Evolutionary conservation across 2,888 invertebrate species (phyloP).

Genomic region (Lepidocyrtoides sp.): DNA sequence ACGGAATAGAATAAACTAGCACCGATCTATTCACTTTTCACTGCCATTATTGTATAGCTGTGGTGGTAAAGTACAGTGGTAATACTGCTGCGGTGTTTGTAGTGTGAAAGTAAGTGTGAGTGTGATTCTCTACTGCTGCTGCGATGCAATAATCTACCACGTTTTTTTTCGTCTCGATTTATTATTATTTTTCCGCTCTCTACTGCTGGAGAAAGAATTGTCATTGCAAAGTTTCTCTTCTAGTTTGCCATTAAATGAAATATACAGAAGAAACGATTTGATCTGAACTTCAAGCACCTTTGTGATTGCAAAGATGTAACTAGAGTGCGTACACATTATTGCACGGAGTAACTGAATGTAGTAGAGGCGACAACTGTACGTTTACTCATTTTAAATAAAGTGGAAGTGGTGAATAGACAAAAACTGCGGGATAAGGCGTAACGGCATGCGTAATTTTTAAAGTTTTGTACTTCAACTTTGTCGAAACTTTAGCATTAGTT

Average conservation of each 20-base stretch:
- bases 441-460: neutral
- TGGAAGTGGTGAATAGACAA: neutral
- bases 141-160: constrained; percentile 9
- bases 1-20: neutral
- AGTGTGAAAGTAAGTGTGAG: neutral
- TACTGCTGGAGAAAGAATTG: neutral
- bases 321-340: neutral
- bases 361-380: neutral
- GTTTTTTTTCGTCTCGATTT: neutral
- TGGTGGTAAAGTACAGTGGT: neutral
- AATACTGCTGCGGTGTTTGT: neutral
- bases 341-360: neutral
- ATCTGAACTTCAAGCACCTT: neutral
- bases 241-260: constrained; percentile 10
- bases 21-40: constrained; percentile 8
- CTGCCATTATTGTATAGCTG: neutral
- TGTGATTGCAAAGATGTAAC: neutral
- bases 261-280: neutral
- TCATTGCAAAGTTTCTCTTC: neutral
- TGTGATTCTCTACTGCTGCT: neutral
- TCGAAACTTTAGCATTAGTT: no score
- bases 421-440: no score
- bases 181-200: constrained; percentile 10
- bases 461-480: constrained; percentile 20
- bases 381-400: neutral